Base-by-base conservation (phyloP, 1,140 invertebrate species). In the Diabrotica virgifera region DNA sequence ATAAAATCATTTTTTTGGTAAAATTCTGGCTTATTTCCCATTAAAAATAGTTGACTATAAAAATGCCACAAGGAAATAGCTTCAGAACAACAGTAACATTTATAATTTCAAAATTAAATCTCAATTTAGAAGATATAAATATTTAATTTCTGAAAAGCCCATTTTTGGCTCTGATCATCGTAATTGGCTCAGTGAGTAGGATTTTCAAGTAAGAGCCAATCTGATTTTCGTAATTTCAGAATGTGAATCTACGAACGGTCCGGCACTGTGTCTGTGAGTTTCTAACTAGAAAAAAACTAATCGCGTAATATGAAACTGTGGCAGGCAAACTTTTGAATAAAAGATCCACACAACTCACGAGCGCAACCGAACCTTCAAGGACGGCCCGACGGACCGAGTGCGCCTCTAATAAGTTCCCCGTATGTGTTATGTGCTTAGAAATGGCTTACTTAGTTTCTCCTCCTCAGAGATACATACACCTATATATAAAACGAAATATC, bases 401-500 rank as follows among this genome's bases (percentile, higher is more conserved):
- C 36, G 55, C 69, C 69, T 67, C 71, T 73, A 73, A 73, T 73
- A 73, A 73, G 72, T 69, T 60, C 56, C 59, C 60, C 69, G 70
- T 74, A 72, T 70, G 68, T 70, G 72, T 70, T 70, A 72, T 72
- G 67, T 58, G 72, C 72, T 70, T 74, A 74, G 70, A 69, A 74
- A 74, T 74, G 72, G 72, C 70, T 69, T 66, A 67, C 66, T 74
- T 74, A 66, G 61, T 59, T 59, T 68, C 66, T 65, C 72, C 69
- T 70, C 66, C 68, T 66, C 60, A 62, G 57, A 60, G 46, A 70
- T 68, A 72, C 70, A 70, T 68, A 72, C 70, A 70, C 66, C 59
- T 5, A 46, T 10, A 46, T n/a, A 8, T n/a, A 8, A 46, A 46
- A 64, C 59, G 56, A 70, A 72, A 72, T 72, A 72, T 70, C n/a